Evolutionary conservation across 1,140 invertebrate species (phyloP), one percentile per base, ranked within the genome.

Genomic region (Papilio helenus): DNA sequence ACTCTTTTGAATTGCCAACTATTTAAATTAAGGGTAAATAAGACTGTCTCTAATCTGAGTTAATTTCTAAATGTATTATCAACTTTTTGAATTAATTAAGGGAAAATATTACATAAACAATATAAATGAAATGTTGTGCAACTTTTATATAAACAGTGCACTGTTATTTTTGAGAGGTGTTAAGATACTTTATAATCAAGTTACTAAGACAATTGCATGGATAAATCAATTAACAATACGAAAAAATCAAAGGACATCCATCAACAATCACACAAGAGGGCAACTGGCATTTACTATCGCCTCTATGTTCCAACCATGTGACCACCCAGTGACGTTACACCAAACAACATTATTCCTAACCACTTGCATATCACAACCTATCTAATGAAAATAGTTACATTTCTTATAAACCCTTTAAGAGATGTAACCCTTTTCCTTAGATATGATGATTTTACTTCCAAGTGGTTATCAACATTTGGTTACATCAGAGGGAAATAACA

Each of bases 231-330:
- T 39, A 8, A 39, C 0, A 5, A 39, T 39, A 8, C 7, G 7
- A 39, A 7, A 34, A 39, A 39, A 39, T 39, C 34, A 39, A 8
- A 0, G 5, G 34, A 51, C 44, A 83, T 76, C 55, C 61, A 68
- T 80, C 80, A 81, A 44, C 83, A 81, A 39, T 49, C 81, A 83
- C 71, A 76, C 78, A 80, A 86, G 84, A 82, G 81, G 76, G 79
- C 88, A 89, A 29, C 29, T 58, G 39, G 12, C 90, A 91, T 89
- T 79, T 80, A 86, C 89, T 87, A 89, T 84, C 82, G 82, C 82
- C 84, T 84, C 87, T 84, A 83, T 79, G 87, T 90, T 89, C 86
- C 90, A 89, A 87, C 78, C 87, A 93, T 88, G 88, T 88, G 79
- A 80, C 58, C 58, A 84, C 83, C 85, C 86, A 84, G 79, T 89